Evolutionary conservation across 2,888 invertebrate species (phyloP).

Genomic region (Drosophila aldrichi): DNA sequence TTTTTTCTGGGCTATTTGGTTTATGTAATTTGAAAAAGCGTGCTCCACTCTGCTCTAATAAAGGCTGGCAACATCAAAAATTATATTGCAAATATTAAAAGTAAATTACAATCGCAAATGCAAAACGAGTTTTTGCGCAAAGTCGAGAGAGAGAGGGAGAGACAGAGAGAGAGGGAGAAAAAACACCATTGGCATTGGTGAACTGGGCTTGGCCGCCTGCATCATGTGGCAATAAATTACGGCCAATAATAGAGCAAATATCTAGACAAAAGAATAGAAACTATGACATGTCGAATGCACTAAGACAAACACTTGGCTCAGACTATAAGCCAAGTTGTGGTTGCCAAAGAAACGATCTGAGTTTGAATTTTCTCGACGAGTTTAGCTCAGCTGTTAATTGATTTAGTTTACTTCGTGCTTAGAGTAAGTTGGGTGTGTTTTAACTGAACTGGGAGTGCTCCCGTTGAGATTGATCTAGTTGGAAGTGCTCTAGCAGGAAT

Average conservation of each 20-base stretch:
- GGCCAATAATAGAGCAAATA: constrained; percentile 55
- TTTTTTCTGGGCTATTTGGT: constrained; percentile 16
- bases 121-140: constrained; percentile 66
- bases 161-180: background rate
- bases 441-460: background rate
- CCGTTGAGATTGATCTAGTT: background rate
- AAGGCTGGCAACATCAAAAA: constrained; percentile 54
- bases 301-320: background rate
- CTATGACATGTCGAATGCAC: constrained; percentile 12
- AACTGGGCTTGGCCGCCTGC: constrained; percentile 64
- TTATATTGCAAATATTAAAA: constrained; percentile 74
- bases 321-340: background rate
- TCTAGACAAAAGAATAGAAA: constrained; percentile 28
- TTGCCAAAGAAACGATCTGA: background rate
- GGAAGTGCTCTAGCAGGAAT: no score
- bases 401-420: background rate
- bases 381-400: background rate
- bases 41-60: constrained; percentile 67
- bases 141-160: background rate
- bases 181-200: constrained; percentile 14
- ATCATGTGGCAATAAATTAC: constrained; percentile 63
- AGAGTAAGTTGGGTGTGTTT: background rate
- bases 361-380: no score
- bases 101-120: constrained; percentile 74
- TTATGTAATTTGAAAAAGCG: constrained; percentile 75